phyloP scores from a whole-genome alignment of 2,888 invertebrate genomes.

The Mylabris sibirica region DNA sequence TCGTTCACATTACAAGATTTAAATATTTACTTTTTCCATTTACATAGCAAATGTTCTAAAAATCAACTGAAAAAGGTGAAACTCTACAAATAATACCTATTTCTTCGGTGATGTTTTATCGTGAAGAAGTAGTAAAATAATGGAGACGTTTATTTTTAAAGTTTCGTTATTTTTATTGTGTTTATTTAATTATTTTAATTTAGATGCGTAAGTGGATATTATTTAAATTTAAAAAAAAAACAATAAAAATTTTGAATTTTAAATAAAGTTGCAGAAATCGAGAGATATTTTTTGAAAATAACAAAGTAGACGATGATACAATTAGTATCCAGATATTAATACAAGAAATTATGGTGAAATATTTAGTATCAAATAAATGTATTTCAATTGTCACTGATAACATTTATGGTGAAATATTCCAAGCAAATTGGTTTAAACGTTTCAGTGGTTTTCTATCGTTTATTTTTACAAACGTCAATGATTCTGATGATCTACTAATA shows the following conservation, averaged over 20 bases:
- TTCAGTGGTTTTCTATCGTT: conserved; percentile 61
- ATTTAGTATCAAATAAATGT: conserved; percentile 60
- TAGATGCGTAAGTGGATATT: background rate
- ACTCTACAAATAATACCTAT: background rate
- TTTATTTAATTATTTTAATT: background rate
- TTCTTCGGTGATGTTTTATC: background rate
- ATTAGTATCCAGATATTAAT: conserved; percentile 44
- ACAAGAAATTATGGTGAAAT: conserved; percentile 54
- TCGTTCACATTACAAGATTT: background rate
- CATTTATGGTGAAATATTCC: conserved; percentile 65
- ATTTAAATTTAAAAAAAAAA: conserved; percentile 13
- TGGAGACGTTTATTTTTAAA: conserved; percentile 3
- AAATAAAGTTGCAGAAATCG: background rate
- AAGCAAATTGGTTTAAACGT: conserved; percentile 62
- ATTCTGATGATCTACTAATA: conserved; percentile 70
- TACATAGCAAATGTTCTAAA: conserved; percentile 21
- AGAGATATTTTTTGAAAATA: conserved; percentile 48
- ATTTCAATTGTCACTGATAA: conserved; percentile 65
- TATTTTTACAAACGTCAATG: conserved; percentile 67
- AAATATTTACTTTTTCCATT: conserved; percentile 25
- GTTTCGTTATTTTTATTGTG: background rate
- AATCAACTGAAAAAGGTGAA: background rate
- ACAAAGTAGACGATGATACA: conserved; percentile 62
- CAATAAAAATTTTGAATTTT: background rate
- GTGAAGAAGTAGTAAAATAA: background rate